Conservation (phyloP, 2,888 invertebrate species). For the Aricia artaxerxes region DNA sequence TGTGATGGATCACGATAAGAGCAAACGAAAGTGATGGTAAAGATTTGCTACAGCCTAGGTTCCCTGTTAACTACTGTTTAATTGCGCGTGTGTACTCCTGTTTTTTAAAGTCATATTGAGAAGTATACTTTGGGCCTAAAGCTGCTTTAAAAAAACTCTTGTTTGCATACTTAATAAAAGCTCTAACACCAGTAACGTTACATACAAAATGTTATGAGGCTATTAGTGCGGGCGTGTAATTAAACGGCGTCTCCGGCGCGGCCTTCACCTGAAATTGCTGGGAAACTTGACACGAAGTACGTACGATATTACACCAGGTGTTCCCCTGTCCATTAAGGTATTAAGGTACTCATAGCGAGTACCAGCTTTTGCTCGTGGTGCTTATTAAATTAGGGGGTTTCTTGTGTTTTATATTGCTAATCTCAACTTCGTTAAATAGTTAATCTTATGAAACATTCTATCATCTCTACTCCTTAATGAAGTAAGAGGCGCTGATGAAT, state of each 20-base stretch:
- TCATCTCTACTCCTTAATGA: not conserved
- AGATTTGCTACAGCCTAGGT: too few species aligned
- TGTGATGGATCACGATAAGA: too few species aligned
- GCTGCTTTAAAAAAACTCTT: not conserved
- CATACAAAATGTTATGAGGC: not conserved
- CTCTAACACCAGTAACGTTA: not conserved
- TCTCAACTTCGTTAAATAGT: too few species aligned
- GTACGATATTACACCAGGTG: not conserved
- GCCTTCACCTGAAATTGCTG: slow-evolving; percentile 12
- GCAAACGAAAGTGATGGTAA: too few species aligned
- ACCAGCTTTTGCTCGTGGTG: not conserved
- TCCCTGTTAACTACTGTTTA: too few species aligned
- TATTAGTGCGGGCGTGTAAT: slow-evolving; percentile 23
- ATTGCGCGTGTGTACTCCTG: not conserved
- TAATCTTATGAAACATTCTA: too few species aligned
- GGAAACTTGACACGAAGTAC: not conserved
- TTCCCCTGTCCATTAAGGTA: not conserved
- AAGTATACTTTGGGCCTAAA: not conserved
- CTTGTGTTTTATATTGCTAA: too few species aligned
- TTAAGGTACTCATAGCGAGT: too few species aligned
- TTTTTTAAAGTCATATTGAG: not conserved
- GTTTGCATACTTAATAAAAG: not conserved
- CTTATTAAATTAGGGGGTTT: too few species aligned
- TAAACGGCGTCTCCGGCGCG: slow-evolving; percentile 11
- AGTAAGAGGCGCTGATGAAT: slow-evolving; percentile 12